Evolutionary conservation across 1,140 invertebrate species (phyloP), one percentile per base, ranked within the genome.

Genomic region (Yoshiicerus persimilis): DNA sequence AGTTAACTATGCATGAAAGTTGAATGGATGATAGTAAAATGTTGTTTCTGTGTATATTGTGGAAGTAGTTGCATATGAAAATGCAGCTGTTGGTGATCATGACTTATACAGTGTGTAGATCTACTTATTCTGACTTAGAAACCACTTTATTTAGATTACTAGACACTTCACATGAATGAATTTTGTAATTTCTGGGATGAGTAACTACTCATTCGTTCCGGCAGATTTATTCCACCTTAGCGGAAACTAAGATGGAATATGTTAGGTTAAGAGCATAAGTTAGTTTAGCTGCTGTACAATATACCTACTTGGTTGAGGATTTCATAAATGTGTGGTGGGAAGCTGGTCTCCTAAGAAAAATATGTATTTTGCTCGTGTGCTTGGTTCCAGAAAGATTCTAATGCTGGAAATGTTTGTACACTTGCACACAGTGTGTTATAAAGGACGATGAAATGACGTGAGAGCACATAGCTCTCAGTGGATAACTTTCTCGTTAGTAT

Each of bases 191-290:
- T 80, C 32, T 80, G 32, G 75, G 75, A 80, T 80, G 75, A 80
- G 75, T 80, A 80, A 80, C 75, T 80, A n/a, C 75, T 80, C 75
- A 80, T 80, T 80, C 75, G 75, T 80, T 80, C 34, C 75, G 75
- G 75, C 75, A 80, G 75, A 80, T 38, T 80, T 80, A 80, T 80
- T 38, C 20, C 23, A 80, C 32, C 75, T 80, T 36, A 56, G 34
- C 16, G 34, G 34, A 8, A 27, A 2, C 70, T 11, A 75, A 30
- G 8, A 75, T 10, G 23, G 10, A 27, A 27, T 25, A 47, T n/a
- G 16, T 56, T 3, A n/a, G 16, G 47, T n/a, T 16, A n/a, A n/a
- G 8, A 5, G 38, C 38, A 3, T 8, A 39, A 39, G 38, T 39
- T 39, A 13, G 38, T 39, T 39, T 39, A 8, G 38, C 9, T 39